Evolutionary conservation across 1,140 invertebrate species (phyloP).

Genomic region (Cherax quadricarinatus): DNA sequence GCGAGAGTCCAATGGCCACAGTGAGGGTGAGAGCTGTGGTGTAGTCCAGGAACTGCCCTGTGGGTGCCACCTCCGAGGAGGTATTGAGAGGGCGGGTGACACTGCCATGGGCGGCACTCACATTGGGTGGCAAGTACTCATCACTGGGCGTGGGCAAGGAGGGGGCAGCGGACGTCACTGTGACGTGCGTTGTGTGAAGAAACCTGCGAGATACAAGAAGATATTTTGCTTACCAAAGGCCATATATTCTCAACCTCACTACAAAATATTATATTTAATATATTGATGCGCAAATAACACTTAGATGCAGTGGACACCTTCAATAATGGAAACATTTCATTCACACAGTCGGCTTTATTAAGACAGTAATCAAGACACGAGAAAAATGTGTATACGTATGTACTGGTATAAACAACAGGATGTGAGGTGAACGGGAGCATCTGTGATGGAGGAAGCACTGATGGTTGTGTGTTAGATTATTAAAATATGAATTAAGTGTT

Average conservation of each 20-base stretch:
- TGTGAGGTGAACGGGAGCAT: too few species aligned
- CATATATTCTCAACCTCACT: background rate
- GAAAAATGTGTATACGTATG: too few species aligned
- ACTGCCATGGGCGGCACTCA: constrained; percentile 70
- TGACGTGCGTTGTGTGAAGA: constrained; percentile 56
- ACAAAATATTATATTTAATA: background rate
- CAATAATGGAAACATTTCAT: too few species aligned
- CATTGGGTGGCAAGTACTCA: constrained; percentile 69
- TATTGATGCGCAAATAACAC: too few species aligned
- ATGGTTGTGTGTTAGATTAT: too few species aligned
- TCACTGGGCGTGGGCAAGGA: constrained; percentile 74
- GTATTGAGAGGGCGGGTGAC: constrained; percentile 40
- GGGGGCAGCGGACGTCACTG: constrained; percentile 75
- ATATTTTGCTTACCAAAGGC: too few species aligned
- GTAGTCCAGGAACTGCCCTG: constrained; percentile 78
- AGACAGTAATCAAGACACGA: too few species aligned
- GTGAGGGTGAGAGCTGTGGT: constrained; percentile 93
- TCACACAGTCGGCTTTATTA: too few species aligned
- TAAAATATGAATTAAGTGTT: too few species aligned
- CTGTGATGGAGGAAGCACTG: too few species aligned
- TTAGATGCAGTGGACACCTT: too few species aligned
- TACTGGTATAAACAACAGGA: too few species aligned
- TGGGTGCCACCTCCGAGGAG: constrained; percentile 13
- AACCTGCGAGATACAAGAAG: constrained; percentile 29
- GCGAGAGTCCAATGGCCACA: constrained; percentile 92